Conservation (phyloP, 2,888 invertebrate genomes). For the Epiblema foenella region DNA sequence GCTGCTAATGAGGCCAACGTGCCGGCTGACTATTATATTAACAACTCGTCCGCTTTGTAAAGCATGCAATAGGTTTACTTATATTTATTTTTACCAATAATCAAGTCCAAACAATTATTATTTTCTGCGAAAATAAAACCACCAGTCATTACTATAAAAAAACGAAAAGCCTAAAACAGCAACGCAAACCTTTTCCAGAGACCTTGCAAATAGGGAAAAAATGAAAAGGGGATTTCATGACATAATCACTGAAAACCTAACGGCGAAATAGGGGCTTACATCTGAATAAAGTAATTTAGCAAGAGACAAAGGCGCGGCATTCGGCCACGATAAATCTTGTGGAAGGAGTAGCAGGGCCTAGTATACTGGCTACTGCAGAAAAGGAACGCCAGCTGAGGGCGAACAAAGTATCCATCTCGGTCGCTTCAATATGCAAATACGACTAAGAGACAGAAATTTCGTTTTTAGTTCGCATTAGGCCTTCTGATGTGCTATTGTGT, state of each 20-base stretch:
- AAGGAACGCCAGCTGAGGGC: neutral
- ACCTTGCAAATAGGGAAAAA: conserved; percentile 7
- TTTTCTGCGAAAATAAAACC: neutral
- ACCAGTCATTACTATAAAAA: conserved; percentile 8
- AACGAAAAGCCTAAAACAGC: neutral
- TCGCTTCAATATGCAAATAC: no score
- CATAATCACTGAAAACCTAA: conserved; percentile 42
- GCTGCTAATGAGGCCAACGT: no score
- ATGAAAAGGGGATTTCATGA: conserved; percentile 31
- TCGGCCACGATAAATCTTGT: conserved; percentile 41
- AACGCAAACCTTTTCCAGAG: neutral
- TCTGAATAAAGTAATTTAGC: conserved; percentile 43
- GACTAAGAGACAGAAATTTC: no score
- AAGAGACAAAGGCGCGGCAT: conserved; percentile 40
- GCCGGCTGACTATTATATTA: no score
- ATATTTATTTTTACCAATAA: no score
- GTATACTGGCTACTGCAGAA: conserved; percentile 13
- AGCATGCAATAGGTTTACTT: no score
- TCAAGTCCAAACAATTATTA: no score
- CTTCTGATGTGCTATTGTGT: no score
- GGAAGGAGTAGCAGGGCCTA: conserved; percentile 31
- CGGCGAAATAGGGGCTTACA: conserved; percentile 37
- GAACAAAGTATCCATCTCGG: no score
- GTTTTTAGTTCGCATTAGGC: no score
- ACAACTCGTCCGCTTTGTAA: no score